Evolutionary conservation across 2,888 invertebrate species (phyloP).

Genomic region (Cephonodes hylas): DNA sequence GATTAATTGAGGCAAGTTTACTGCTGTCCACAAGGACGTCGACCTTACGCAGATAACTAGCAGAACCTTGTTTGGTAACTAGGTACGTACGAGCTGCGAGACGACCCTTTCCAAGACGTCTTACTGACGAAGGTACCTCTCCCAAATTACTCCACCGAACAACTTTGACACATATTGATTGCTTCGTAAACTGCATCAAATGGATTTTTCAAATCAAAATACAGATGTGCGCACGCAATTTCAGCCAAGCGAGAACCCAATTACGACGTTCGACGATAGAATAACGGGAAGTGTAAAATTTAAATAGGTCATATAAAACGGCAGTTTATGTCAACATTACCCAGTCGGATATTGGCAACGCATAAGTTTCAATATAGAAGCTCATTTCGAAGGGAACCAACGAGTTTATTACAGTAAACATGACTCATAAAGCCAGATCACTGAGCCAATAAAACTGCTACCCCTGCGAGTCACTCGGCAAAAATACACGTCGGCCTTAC

Average conservation of each 20-base stretch:
- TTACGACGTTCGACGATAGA: slow-evolving; percentile 14
- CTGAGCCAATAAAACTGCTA: slow-evolving; percentile 60
- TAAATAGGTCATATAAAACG: slow-evolving; percentile 31
- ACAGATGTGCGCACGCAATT: background rate
- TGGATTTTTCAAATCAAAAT: background rate
- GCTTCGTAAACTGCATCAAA: background rate
- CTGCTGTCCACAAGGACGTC: slow-evolving; percentile 43
- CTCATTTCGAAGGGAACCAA: slow-evolving; percentile 42
- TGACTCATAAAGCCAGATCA: slow-evolving; percentile 66
- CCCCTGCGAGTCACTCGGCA: slow-evolving; percentile 43
- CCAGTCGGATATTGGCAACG: slow-evolving; percentile 39
- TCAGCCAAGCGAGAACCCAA: background rate
- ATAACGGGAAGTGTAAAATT: slow-evolving; percentile 34
- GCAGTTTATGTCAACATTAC: slow-evolving; percentile 30
- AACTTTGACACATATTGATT: slow-evolving; percentile 9
- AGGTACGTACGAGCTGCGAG: slow-evolving; percentile 41
- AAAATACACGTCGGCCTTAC: slow-evolving; percentile 46
- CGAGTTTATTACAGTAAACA: slow-evolving; percentile 60
- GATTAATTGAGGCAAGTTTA: slow-evolving; percentile 52
- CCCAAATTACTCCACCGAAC: slow-evolving; percentile 41
- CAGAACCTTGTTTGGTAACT: slow-evolving; percentile 40
- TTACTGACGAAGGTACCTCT: slow-evolving; percentile 38
- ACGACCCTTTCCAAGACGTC: slow-evolving; percentile 45
- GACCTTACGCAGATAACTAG: slow-evolving; percentile 43
- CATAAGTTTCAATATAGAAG: slow-evolving; percentile 51